Evolutionary conservation across 2,797 vertebrate genomes (phyloP).

Genomic region (Cheirogaleus major): DNA sequence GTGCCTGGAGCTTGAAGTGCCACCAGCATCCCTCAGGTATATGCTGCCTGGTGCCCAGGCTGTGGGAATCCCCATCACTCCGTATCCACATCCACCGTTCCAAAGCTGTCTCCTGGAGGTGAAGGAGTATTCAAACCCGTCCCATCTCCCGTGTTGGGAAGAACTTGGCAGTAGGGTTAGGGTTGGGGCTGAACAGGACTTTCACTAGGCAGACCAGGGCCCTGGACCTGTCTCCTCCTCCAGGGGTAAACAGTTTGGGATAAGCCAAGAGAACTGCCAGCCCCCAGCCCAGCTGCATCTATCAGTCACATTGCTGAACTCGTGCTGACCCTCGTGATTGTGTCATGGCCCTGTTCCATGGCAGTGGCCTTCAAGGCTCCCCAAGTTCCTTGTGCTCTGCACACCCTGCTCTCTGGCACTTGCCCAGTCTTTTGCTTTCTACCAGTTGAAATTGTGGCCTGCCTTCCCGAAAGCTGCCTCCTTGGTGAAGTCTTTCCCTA

Average conservation of each 20-base stretch:
- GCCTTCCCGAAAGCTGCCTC: neutral
- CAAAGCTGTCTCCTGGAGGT: neutral
- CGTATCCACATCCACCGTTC: rapidly evolving
- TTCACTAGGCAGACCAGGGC: neutral
- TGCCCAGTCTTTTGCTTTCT: neutral
- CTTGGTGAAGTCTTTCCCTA: neutral
- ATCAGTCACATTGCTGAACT: neutral
- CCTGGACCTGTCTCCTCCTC: neutral
- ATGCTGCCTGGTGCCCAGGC: neutral
- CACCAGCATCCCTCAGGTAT: neutral
- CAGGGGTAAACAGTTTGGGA: neutral
- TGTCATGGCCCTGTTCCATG: no score
- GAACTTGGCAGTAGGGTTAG: neutral
- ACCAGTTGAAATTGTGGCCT: neutral
- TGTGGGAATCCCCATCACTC: neutral
- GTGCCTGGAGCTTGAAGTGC: neutral
- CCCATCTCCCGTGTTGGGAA: neutral
- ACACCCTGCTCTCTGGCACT: neutral
- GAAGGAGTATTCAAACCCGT: neutral
- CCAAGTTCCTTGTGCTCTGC: neutral
- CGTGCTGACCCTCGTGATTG: rapidly evolving
- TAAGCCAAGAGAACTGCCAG: no score
- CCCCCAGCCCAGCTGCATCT: no score
- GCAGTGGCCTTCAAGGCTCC: neutral
- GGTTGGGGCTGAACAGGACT: neutral